Percentiles rank a stretch among this genome's conserved stretches.
Conservation (phyloP, 2,797 vertebrate species). For the Argyrosomus regius region DNA sequence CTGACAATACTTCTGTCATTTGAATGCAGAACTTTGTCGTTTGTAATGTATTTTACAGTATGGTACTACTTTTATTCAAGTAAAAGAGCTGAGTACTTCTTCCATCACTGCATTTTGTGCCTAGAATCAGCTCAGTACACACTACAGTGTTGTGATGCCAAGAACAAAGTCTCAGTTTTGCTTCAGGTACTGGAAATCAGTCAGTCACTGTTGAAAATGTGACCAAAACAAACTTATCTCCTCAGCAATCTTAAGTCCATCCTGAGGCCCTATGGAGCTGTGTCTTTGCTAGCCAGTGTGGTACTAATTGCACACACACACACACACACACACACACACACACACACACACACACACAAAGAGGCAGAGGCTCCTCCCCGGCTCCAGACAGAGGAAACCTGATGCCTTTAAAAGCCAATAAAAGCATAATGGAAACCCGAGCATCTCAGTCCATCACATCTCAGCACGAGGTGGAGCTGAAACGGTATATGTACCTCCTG, state of each 20-base stretch:
- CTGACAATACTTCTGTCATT: not conserved
- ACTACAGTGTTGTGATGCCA: slow-evolving; percentile 17
- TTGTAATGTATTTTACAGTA: not conserved
- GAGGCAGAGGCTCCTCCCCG: slow-evolving; percentile 68
- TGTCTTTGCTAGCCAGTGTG: slow-evolving; percentile 57
- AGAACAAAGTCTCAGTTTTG: slow-evolving; percentile 57
- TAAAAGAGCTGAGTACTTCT: slow-evolving; percentile 17
- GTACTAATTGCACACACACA: slow-evolving; percentile 68
- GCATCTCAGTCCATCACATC: slow-evolving; percentile 74
- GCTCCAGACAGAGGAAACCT: slow-evolving; percentile 82
- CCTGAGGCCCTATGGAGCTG: slow-evolving; percentile 59
- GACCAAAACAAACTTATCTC: slow-evolving; percentile 74
- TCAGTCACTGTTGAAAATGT: slow-evolving; percentile 54
- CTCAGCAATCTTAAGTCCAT: slow-evolving; percentile 73
- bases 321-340: slow-evolving; percentile 16
- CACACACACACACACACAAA: slow-evolving; percentile 18
- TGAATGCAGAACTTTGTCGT: not conserved
- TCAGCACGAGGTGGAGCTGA: slow-evolving; percentile 66
- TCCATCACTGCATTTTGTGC: slow-evolving; percentile 8
- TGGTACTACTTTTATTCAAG: not conserved
- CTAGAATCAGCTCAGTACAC: slow-evolving; percentile 33
- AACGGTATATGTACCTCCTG: slow-evolving; percentile 70
- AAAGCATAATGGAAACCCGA: slow-evolving; percentile 83
- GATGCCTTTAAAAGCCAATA: slow-evolving; percentile 85
- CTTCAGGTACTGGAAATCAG: slow-evolving; percentile 69